Evolutionary conservation across 2,888 invertebrate species (phyloP).

Genomic region (Phengaris alcon): DNA sequence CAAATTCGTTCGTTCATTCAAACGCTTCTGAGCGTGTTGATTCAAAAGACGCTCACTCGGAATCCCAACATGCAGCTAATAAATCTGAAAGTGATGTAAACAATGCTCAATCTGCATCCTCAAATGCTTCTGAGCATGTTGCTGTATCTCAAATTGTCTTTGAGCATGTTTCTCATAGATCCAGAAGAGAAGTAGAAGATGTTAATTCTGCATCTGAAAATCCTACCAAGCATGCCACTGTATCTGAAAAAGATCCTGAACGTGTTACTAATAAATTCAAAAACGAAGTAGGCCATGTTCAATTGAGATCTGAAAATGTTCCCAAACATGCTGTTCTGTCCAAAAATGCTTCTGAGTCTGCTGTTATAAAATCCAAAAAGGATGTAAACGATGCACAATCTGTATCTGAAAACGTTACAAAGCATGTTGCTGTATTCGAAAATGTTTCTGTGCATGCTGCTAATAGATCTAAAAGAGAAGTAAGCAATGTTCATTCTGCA

Average conservation of each 20-base stretch:
- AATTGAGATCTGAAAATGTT: neutral
- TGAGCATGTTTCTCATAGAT: neutral
- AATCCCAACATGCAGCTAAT: neutral
- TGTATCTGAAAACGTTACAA: no score
- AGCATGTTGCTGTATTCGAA: no score
- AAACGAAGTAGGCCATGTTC: neutral
- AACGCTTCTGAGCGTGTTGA: neutral
- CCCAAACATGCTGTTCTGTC: neutral
- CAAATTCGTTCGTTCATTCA: no score
- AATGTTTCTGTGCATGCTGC: no score
- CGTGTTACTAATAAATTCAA: neutral
- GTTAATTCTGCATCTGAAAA: no score
- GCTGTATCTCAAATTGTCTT: neutral
- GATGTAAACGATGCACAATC: neutral
- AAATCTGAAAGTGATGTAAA: neutral
- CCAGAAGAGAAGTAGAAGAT: neutral
- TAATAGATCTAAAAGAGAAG: no score
- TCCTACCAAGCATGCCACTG: no score
- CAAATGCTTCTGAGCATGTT: neutral
- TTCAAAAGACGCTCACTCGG: neutral
- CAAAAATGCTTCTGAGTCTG: neutral
- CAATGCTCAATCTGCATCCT: neutral
- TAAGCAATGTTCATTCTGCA: no score
- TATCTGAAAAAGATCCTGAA: neutral
- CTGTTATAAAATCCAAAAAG: neutral